Conservation (phyloP, 2,113 vertebrate genomes). For the Mirounga angustirostris region DNA sequence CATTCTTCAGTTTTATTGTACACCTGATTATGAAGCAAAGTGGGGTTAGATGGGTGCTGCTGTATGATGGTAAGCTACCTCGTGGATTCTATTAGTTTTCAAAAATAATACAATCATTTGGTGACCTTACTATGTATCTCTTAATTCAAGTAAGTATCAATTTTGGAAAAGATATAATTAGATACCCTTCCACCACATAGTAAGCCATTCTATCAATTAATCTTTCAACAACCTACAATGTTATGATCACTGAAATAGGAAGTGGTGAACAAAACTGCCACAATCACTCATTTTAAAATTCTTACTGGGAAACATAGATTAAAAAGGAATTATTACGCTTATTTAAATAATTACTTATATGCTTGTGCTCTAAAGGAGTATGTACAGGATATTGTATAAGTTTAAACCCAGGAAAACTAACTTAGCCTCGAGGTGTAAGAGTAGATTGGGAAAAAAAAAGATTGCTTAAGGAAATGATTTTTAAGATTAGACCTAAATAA, state of each 20-base stretch:
- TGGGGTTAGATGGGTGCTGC: not conserved
- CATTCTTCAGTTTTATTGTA: not conserved
- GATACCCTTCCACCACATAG: not conserved
- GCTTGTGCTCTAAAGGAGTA: not conserved
- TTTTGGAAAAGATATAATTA: not conserved
- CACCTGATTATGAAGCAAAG: not conserved
- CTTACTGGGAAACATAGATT: not conserved
- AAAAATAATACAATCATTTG: not conserved
- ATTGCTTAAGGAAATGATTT: not conserved
- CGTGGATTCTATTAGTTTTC: not conserved
- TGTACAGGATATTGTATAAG: not conserved
- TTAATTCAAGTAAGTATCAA: not conserved
- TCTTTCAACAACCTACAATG: not conserved
- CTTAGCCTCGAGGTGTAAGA: not conserved
- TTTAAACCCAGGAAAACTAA: not conserved
- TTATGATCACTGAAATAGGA: not conserved
- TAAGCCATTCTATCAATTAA: not conserved
- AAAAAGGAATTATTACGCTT: not conserved
- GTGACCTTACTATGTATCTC: not conserved
- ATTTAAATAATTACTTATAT: not conserved
- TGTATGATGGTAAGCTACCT: not conserved
- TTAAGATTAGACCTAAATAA: not conserved
- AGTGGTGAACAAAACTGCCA: not conserved
- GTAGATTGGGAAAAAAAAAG: not conserved
- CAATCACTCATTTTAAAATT: not conserved